Evolutionary conservation across 2,888 invertebrate species (phyloP).

Genomic region (Chrysina gloriosa): DNA sequence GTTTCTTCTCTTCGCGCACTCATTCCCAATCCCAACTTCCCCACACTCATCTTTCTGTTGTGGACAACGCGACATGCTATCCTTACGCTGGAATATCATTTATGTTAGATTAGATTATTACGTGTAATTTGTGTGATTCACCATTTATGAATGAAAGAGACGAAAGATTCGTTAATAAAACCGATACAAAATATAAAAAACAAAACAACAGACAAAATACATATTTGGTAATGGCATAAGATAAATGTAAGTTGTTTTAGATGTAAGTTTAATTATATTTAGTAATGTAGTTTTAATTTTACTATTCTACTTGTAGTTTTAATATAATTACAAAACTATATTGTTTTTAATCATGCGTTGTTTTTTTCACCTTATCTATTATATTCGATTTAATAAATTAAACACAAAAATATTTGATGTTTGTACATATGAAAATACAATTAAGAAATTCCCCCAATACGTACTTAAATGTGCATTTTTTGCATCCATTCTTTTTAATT

Average conservation of each 20-base stretch:
- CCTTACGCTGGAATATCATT: slow-evolving; percentile 40
- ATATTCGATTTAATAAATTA: too few relatives aligned
- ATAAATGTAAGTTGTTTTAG: too few relatives aligned
- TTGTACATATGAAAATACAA: too few relatives aligned
- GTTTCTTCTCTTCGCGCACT: slow-evolving; percentile 11
- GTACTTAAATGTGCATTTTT: too few relatives aligned
- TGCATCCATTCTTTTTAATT: too few relatives aligned
- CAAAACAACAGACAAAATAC: slow-evolving; percentile 37
- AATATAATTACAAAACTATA: slow-evolving; percentile 47
- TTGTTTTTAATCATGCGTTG: slow-evolving; percentile 42
- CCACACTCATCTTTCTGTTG: too few relatives aligned
- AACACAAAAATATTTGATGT: too few relatives aligned
- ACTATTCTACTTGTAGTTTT: slow-evolving; percentile 52
- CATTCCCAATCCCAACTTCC: too few relatives aligned
- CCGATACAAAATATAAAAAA: too few relatives aligned
- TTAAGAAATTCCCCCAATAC: too few relatives aligned
- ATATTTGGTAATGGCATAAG: slow-evolving; percentile 51
- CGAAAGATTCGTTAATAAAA: too few relatives aligned
- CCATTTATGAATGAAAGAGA: slow-evolving; percentile 37
- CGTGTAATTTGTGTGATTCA: slow-evolving; percentile 56
- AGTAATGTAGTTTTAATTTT: slow-evolving; percentile 50
- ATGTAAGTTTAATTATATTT: slow-evolving; percentile 52
- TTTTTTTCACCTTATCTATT: neutral
- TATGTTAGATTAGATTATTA: slow-evolving; percentile 51
- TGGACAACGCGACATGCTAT: neutral